These are phyloP conservation scores for Anadara kagoshimensis DNA, from an alignment of 1,140 invertebrate genomes.

Conservation along the genomic window DNA sequence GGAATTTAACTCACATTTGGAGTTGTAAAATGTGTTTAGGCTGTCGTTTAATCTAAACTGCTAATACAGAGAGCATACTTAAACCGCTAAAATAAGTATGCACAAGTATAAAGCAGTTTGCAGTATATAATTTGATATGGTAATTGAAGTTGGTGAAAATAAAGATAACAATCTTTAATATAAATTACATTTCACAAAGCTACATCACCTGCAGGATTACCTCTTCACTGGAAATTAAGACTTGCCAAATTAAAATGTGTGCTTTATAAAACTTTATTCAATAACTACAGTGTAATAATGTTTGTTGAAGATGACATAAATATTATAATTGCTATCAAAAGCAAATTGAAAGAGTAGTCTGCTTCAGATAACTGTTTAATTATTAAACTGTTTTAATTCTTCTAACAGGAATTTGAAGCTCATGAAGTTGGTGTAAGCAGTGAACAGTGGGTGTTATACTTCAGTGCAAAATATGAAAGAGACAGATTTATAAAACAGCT, in stretches of 20 bases:
- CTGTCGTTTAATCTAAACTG: background rate
- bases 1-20: background rate
- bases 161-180: too few relatives aligned
- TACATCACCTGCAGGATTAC: background rate
- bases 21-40: background rate
- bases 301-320: background rate
- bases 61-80: too few relatives aligned
- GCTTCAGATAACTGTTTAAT: background rate
- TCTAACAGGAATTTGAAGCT: conserved; percentile 68
- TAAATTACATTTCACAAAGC: too few relatives aligned
- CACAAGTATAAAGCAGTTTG: too few relatives aligned
- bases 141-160: too few relatives aligned
- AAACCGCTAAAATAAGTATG: too few relatives aligned
- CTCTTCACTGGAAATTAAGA: background rate
- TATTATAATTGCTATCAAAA: background rate
- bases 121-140: too few relatives aligned
- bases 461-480: conserved; percentile 56
- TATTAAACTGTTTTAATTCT: background rate
- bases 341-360: too few relatives aligned
- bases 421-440: conserved; percentile 52
- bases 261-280: background rate
- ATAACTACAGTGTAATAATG: background rate
- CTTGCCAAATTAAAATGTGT: background rate
- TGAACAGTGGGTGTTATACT: conserved; percentile 68
- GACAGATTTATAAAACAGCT: conserved; percentile 55